Evolutionary conservation across 2,113 vertebrate species (phyloP), one percentile per base, ranked within the genome.

Genomic region (Carassius gibelio): DNA sequence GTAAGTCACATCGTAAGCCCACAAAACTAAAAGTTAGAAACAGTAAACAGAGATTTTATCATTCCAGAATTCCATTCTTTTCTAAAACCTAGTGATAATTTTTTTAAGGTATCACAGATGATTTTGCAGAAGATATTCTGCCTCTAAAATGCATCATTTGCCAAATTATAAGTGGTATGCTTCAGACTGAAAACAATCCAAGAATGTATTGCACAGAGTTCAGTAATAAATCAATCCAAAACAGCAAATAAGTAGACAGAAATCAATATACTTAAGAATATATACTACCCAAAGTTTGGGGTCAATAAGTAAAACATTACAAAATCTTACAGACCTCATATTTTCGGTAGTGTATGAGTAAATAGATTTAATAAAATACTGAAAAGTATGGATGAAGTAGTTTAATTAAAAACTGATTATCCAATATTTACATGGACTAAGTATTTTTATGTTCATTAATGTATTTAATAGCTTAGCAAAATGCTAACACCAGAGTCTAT

Each of bases 1-100:
- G 98, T 99, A 92, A 97, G 98, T 96, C n/a, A 3, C 5, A 7
- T 21, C 69, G 55, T 36, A 10, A 57, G 14, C 3, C 14, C 15
- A 17, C 4, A 26, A 55, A 72, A 72, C 13, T 76, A 14, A 75
- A 7, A 19, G 7, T 15, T 48, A 42, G 17, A 8, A 71, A 21
- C 8, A 69, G 0, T 38, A 38, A 10, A 71, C 66, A 9, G 30
- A 38, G 19, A 42, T 42, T 42, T 71, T 71, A 42, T 42, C 2
- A 45, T 10, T 72, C 19, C 7, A 71, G 1, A n/a, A 42, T 4
- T 26, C 26, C 26, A 26, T 26, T 38, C 2, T 72, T 45, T 13
- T n/a, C 36, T 72, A n/a, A 72, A 72, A n/a, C 36, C 19, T 23
- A 45, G 69, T 42, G 1, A 72, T 9, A 9, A 72, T 3, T 7